These are phyloP conservation scores for Drosophila prostipennis DNA, from an alignment of 2,888 invertebrate genomes.

Conservation along the genomic window DNA sequence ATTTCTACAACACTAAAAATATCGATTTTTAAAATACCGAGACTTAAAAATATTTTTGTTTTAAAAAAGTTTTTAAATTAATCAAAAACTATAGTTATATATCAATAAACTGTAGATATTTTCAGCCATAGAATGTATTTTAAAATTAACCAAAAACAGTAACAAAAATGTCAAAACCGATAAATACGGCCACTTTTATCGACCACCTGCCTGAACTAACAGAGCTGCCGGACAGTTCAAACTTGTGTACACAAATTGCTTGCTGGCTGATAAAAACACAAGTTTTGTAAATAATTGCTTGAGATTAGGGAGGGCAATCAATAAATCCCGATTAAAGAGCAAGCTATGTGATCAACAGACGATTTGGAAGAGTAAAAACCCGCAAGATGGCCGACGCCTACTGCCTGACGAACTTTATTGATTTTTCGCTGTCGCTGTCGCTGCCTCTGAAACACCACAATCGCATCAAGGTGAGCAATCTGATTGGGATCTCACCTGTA, in stretches of 20 bases:
- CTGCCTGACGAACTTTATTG: slow-evolving; percentile 86
- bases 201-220: slow-evolving; percentile 10
- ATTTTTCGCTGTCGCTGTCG: slow-evolving; percentile 86
- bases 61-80: background rate
- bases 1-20: background rate
- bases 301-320: background rate
- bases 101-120: too few relatives aligned
- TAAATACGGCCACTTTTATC: background rate
- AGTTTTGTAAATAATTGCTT: slow-evolving; percentile 11
- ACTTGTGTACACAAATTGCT: slow-evolving; percentile 2
- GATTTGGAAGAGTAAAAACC: background rate
- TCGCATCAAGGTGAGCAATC: slow-evolving; percentile 88
- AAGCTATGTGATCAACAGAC: slow-evolving; percentile 18
- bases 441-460: slow-evolving; percentile 88
- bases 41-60: background rate
- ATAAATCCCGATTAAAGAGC: background rate
- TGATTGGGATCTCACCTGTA: slow-evolving; percentile 10
- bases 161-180: background rate
- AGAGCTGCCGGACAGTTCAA: slow-evolving; percentile 8
- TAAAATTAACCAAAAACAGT: background rate
- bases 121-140: background rate
- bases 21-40: background rate
- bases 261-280: slow-evolving; percentile 5
- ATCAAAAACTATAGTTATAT: too few relatives aligned
- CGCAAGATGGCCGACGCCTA: slow-evolving; percentile 82